Percentiles rank a stretch among this genome's conserved stretches.
phyloP scores from a whole-genome alignment of 1,140 invertebrate genomes.

The Platorchestia sp. region DNA sequence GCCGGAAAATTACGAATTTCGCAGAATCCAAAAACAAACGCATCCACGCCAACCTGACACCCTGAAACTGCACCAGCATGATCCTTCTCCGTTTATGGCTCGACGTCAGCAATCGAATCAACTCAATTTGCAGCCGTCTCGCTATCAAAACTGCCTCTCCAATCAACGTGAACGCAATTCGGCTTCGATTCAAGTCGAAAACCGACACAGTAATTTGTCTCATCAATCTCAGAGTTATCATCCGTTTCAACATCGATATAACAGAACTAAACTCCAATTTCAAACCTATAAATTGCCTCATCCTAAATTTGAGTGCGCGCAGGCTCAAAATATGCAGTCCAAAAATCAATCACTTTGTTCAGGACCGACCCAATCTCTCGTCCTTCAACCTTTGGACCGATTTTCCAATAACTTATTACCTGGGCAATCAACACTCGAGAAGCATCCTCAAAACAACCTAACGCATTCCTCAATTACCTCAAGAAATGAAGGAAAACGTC shows the following conservation, averaged over 20 bases:
- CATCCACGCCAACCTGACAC: background rate
- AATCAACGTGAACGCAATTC: background rate
- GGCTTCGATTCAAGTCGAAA: background rate
- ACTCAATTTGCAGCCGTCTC: background rate
- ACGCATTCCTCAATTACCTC: background rate
- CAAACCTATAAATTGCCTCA: background rate
- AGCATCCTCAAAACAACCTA: background rate
- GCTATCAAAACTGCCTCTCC: background rate
- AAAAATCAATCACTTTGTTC: background rate
- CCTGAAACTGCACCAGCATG: background rate
- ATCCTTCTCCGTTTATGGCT: background rate
- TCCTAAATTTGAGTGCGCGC: background rate
- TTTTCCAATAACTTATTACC: background rate
- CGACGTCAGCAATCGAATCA: background rate
- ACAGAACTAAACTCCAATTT: background rate
- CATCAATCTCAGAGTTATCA: too few species aligned
- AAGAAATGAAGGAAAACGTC: background rate
- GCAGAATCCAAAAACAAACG: background rate
- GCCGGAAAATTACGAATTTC: background rate
- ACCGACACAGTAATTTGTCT: background rate
- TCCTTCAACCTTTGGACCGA: background rate
- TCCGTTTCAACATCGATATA: background rate
- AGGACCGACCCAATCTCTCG: background rate
- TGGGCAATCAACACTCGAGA: background rate
- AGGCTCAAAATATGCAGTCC: background rate